Evolutionary conservation across 1,140 invertebrate genomes (phyloP).

Genomic region (Geopemphigus sp.): DNA sequence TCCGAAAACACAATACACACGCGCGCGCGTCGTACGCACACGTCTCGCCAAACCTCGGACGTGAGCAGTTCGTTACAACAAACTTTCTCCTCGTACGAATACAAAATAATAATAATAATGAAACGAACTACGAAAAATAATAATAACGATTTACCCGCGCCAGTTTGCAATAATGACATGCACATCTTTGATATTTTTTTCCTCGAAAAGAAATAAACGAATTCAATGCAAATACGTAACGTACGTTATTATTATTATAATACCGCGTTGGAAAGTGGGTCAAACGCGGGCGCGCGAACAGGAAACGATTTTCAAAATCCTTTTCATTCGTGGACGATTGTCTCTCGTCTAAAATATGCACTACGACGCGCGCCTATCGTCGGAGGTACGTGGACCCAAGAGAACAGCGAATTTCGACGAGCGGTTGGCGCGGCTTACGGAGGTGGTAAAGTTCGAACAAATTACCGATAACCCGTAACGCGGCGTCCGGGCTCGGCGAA

Average conservation of each 20-base stretch:
- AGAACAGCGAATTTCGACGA: background rate
- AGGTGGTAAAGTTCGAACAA: background rate
- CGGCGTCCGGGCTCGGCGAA: no score
- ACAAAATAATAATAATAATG: background rate
- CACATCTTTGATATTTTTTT: background rate
- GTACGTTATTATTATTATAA: background rate
- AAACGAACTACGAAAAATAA: background rate
- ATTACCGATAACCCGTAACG: no score
- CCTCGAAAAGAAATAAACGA: background rate
- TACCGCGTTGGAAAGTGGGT: constrained; percentile 5
- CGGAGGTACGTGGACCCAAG: no score
- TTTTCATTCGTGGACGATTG: background rate
- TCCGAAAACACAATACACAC: background rate
- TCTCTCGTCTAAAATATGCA: background rate
- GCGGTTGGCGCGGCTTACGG: no score
- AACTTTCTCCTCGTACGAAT: constrained; percentile 15
- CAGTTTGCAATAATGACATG: background rate
- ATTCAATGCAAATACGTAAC: constrained; percentile 11
- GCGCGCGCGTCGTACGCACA: no score
- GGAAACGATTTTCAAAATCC: constrained; percentile 28
- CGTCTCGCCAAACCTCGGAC: background rate
- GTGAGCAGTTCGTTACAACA: background rate
- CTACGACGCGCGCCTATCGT: no score
- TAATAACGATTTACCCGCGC: background rate
- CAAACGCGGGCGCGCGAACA: background rate